Conservation (phyloP, 2,113 vertebrate species). For the Nettapus auritus region DNA sequence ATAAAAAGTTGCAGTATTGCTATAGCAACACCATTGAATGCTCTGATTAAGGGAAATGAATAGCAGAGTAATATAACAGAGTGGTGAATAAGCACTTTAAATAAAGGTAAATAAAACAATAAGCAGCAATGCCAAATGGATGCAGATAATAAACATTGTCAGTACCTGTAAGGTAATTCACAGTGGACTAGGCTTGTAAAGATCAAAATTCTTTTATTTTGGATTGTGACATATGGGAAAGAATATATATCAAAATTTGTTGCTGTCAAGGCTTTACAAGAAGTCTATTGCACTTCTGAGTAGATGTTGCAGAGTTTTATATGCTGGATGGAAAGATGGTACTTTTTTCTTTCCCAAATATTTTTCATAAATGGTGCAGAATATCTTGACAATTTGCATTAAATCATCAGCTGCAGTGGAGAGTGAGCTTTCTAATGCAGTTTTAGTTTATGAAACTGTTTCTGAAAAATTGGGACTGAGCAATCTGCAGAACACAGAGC, state of each 20-base stretch:
- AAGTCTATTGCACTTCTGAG: background rate
- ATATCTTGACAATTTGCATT: background rate
- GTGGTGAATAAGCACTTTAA: constrained; percentile 11
- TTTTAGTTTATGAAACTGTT: background rate
- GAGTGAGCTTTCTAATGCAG: background rate
- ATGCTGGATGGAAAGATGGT: background rate
- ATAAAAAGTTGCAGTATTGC: constrained; percentile 48
- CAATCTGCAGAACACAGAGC: background rate
- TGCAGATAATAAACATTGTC: background rate
- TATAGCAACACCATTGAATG: constrained; percentile 51
- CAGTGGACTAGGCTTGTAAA: background rate
- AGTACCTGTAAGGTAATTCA: background rate
- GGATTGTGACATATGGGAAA: background rate
- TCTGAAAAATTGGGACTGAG: background rate
- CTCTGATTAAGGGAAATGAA: constrained; percentile 49
- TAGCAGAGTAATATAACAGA: background rate
- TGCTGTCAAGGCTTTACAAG: background rate
- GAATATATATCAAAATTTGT: background rate
- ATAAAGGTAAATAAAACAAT: constrained; percentile 19
- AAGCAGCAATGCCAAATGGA: background rate
- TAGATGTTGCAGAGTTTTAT: background rate
- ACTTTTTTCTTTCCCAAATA: background rate
- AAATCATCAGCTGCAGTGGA: background rate
- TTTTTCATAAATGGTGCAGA: background rate
- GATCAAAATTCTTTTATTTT: background rate